These are phyloP conservation scores for Naja naja DNA, from an alignment of 2,113 vertebrate species.

Conservation along the genomic window DNA sequence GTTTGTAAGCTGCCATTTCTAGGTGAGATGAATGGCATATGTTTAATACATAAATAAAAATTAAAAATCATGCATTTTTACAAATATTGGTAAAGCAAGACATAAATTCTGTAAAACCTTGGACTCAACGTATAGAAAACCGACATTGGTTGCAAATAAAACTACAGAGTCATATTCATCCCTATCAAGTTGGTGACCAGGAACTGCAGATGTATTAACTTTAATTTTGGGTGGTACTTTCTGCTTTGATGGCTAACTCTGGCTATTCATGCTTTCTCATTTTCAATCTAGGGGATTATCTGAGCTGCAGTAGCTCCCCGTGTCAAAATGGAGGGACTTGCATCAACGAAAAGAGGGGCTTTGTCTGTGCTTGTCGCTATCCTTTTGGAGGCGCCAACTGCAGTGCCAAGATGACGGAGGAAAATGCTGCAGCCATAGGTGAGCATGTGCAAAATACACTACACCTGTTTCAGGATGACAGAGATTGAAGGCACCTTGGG, in stretches of 20 bases:
- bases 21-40: neutral
- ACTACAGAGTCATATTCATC: neutral
- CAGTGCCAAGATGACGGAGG: slow-evolving; percentile 58
- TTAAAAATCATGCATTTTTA: too few species aligned
- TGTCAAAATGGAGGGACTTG: slow-evolving; percentile 80
- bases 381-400: slow-evolving; percentile 77
- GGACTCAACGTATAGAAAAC: neutral
- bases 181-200: neutral
- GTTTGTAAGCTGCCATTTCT: neutral
- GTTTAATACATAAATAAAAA: neutral
- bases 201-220: neutral
- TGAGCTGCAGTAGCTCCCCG: slow-evolving; percentile 61
- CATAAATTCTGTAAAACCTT: neutral
- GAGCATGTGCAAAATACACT: slow-evolving; percentile 37
- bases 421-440: slow-evolving; percentile 64
- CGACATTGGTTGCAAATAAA: neutral
- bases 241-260: neutral
- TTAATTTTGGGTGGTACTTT: neutral
- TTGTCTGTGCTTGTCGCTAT: slow-evolving; percentile 74
- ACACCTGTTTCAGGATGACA: neutral
- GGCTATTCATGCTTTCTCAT: neutral
- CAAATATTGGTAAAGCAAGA: neutral
- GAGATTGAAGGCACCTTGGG: neutral
- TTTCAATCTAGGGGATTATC: slow-evolving; percentile 48
- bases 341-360: slow-evolving; percentile 58